phyloP scores from a whole-genome alignment of 1,140 invertebrate species.

The Aradophagus sp. region DNA sequence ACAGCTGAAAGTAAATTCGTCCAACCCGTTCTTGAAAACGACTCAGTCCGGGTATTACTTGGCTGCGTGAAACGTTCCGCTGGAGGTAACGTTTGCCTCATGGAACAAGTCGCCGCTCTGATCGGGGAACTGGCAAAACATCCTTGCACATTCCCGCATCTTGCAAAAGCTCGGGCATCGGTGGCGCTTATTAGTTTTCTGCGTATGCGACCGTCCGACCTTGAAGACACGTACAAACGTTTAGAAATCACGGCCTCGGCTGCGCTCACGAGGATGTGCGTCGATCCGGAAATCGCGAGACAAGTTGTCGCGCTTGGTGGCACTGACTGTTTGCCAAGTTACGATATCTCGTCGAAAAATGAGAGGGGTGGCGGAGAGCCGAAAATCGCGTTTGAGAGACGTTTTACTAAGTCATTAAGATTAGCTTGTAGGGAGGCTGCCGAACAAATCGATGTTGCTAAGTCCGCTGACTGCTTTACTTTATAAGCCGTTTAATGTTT shows the following conservation, averaged over 20 bases:
- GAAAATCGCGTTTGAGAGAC: no score
- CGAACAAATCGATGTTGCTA: no score
- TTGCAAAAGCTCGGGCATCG: constrained; percentile 79
- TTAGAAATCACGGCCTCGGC: constrained; percentile 91
- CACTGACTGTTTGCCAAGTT: constrained; percentile 81
- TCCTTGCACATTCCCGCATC: constrained; percentile 77
- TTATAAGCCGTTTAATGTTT: no score
- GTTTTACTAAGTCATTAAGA: no score
- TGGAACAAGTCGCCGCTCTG: constrained; percentile 89
- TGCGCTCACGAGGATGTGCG: constrained; percentile 87
- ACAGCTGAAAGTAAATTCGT: constrained; percentile 61
- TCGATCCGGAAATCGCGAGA: constrained; percentile 81
- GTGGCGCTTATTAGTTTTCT: constrained; percentile 86
- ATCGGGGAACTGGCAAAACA: constrained; percentile 86
- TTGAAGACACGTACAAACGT: constrained; percentile 79
- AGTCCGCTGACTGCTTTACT: no score
- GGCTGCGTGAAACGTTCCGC: constrained; percentile 73
- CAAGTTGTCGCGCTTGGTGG: constrained; percentile 86
- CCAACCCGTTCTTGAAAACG: constrained; percentile 77
- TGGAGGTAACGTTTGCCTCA: constrained; percentile 67
- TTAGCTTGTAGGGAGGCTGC: no score
- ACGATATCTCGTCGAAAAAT: constrained; percentile 57
- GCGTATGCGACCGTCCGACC: constrained; percentile 78
- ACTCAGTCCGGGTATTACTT: constrained; percentile 76
- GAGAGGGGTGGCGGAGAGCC: no score